Base-by-base conservation (phyloP, 37 sponge, comb jelly and placozoan species). In the Crambe crambe region DNA sequence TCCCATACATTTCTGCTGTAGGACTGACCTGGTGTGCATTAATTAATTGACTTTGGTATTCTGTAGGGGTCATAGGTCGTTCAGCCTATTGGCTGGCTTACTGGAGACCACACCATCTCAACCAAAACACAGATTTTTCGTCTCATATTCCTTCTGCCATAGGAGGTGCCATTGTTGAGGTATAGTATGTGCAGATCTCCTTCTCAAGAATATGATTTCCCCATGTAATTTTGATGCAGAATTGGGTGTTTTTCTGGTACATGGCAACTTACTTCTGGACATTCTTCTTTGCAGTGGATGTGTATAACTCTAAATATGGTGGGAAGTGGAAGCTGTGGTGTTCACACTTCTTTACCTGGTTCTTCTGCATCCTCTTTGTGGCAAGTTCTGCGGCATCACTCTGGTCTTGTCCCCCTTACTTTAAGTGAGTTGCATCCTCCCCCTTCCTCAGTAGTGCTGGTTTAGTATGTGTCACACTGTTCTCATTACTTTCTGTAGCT, bases 241-340 rank as follows among this genome's bases (percentile, higher is more conserved):
- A 36, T 17, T 86, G 87, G 87, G 87, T 86, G 26, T 73, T 47
- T 51, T 86, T 86, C 59, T 86, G 87, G 87, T 86, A 86, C 64
- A 54, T 80, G 1, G 80, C 80, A 1, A 71, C 87, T 9, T 86
- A 80, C 34, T 86, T 86, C 59, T 86, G 80, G 80, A 86, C 87
- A 0, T 80, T 86, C 75, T 86, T 86, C 69, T 86, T 80, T 79
- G 87, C 80, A 42, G 87, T 80, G 34, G 87, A 86, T 66, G 68
- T 86, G 21, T 86, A 86, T 58, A 86, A 77, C 72, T 73, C 87
- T 36, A 86, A 80, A 68, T 57, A 79, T 57, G 56, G 74, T 1
- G 87, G 87, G 41, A 73, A 26, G 42, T 86, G 87, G 87, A 64
- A 66, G 54, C 60, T 75, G 15, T 74, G 20, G 9, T 69, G 61